phyloP scores from a whole-genome alignment of 1,140 invertebrate genomes.

The Eciton burchellii region DNA sequence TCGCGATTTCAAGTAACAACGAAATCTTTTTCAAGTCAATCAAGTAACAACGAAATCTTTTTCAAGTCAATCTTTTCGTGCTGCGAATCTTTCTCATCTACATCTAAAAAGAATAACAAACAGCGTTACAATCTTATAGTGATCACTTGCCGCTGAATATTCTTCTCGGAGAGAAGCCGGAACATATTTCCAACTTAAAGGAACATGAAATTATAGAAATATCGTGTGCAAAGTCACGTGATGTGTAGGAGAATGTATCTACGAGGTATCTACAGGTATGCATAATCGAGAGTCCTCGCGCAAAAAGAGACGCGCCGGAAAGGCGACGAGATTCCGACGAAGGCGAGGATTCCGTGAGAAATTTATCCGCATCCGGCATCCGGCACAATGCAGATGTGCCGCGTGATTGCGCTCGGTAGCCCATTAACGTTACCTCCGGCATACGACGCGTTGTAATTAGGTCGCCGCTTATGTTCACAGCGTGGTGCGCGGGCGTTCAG shows the following conservation, averaged over 20 bases:
- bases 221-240: no score
- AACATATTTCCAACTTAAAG: background rate
- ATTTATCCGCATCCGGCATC: conserved; percentile 60
- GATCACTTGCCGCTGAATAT: no score
- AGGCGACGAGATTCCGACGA: no score
- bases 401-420: conserved; percentile 54
- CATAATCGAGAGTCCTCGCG: background rate
- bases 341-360: conserved; percentile 51
- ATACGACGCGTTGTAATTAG: conserved; percentile 65
- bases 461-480: conserved; percentile 62
- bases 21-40: background rate
- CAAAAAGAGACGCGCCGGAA: conserved; percentile 8
- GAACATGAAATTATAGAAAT: no score
- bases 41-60: background rate
- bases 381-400: conserved; percentile 17
- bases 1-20: background rate
- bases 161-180: background rate
- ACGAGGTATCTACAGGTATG: no score
- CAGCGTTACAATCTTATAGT: no score
- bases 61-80: background rate
- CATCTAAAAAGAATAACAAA: background rate
- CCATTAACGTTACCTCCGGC: conserved; percentile 60
- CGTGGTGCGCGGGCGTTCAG: conserved; percentile 51
- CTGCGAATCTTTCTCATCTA: background rate
- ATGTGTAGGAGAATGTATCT: no score